Percentiles rank a stretch among this genome's conserved stretches.
Conservation (phyloP, 2,797 vertebrate genomes). For the Enteromius radiatus region DNA sequence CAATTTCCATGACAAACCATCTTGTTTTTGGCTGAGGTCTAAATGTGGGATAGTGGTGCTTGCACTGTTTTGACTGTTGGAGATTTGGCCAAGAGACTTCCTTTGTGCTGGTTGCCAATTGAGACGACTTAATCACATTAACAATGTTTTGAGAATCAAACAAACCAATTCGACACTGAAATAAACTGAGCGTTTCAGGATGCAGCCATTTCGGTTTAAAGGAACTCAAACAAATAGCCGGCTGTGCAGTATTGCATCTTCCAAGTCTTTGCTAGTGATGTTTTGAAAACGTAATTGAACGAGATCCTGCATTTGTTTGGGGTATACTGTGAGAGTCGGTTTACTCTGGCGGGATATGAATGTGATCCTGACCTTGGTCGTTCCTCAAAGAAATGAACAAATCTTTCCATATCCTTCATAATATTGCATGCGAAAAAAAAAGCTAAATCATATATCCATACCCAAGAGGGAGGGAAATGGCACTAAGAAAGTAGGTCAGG, state of each 20-base stretch:
- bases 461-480: slow-evolving; percentile 33
- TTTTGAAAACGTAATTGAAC: background rate
- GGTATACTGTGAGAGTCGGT: background rate
- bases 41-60: slow-evolving; percentile 20
- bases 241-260: background rate
- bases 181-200: slow-evolving; percentile 57
- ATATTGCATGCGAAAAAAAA: slow-evolving; percentile 60
- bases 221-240: slow-evolving; percentile 24
- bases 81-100: background rate
- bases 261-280: background rate
- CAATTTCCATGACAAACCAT: slow-evolving; percentile 50
- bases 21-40: slow-evolving; percentile 34
- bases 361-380: background rate
- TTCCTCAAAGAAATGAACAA: slow-evolving; percentile 3
- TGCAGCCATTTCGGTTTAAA: slow-evolving; percentile 60
- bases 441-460: slow-evolving; percentile 59
- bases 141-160: slow-evolving; percentile 66
- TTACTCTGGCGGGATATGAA: slow-evolving; percentile 29
- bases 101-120: slow-evolving; percentile 18
- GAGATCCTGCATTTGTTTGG: background rate
- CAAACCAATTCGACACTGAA: slow-evolving; percentile 65
- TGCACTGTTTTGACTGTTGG: slow-evolving; percentile 21
- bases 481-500: slow-evolving; percentile 58
- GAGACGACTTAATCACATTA: slow-evolving; percentile 61
- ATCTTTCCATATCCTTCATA: slow-evolving; percentile 14